Evolutionary conservation across 2,888 invertebrate genomes (phyloP).

Genomic region (Tiliacea citrago): DNA sequence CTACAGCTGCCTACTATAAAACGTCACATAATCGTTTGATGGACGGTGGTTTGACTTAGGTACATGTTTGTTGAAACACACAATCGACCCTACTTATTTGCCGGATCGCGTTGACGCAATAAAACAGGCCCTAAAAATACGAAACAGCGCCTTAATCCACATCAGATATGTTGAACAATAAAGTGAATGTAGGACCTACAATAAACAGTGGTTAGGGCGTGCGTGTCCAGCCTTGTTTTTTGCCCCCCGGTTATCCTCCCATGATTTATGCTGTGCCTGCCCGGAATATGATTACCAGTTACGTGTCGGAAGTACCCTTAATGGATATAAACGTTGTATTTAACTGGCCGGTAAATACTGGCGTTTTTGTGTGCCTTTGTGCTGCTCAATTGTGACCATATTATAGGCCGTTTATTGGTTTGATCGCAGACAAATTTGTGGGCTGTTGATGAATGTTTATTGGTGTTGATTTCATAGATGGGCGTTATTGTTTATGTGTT

Average conservation of each 20-base stretch:
- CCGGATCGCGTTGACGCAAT: conserved; percentile 41
- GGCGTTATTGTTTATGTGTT: conserved; percentile 42
- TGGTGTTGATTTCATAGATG: conserved; percentile 55
- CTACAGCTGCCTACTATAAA: no score
- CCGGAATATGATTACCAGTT: conserved; percentile 86
- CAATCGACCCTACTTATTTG: conserved; percentile 40
- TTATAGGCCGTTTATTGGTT: conserved; percentile 67
- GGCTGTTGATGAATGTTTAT: conserved; percentile 60
- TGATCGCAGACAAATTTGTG: conserved; percentile 70
- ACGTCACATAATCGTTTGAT: neutral
- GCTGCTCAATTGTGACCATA: conserved; percentile 75
- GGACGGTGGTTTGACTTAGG: conserved; percentile 6
- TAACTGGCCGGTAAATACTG: conserved; percentile 81
- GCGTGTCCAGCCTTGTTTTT: conserved; percentile 81
- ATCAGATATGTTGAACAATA: conserved; percentile 78
- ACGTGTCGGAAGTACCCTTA: conserved; percentile 87
- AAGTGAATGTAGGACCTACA: conserved; percentile 81
- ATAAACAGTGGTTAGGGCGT: conserved; percentile 84
- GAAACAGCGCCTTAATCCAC: conserved; percentile 69
- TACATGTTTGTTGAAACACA: conserved; percentile 24
- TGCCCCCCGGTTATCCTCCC: conserved; percentile 84
- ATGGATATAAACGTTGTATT: conserved; percentile 89
- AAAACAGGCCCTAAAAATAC: conserved; percentile 51
- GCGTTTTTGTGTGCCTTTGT: conserved; percentile 71
- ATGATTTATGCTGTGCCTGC: conserved; percentile 88